Percentiles rank a stretch among this genome's conserved stretches.
Evolutionary conservation across 2,888 invertebrate genomes (phyloP).

Genomic region (Mimumesa dahlbomi): DNA sequence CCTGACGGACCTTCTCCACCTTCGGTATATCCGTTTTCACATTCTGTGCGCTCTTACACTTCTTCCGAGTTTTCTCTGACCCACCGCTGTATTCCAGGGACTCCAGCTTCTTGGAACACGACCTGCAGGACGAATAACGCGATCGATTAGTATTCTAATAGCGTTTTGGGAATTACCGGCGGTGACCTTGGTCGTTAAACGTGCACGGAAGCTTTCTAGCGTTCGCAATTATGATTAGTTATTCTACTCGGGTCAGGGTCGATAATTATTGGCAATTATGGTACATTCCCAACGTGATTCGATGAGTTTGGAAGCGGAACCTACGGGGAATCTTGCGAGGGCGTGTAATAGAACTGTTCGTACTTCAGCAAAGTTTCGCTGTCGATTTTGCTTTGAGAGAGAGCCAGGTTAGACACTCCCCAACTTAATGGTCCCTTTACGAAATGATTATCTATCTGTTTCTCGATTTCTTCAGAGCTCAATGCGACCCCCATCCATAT

Average conservation of each 20-base stretch:
- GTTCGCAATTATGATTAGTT: too few species aligned
- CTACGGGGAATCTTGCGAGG: too few species aligned
- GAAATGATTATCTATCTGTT: constrained; percentile 43
- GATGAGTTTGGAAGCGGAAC: too few species aligned
- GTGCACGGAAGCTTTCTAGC: too few species aligned
- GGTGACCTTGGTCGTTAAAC: too few species aligned
- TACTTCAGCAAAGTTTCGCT: constrained; percentile 84
- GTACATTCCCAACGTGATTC: too few species aligned
- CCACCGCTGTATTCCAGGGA: constrained; percentile 65
- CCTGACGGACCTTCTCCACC: constrained; percentile 1
- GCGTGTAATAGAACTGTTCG: too few species aligned
- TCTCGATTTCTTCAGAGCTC: constrained; percentile 76
- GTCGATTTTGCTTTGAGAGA: constrained; percentile 82
- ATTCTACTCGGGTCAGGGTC: too few species aligned
- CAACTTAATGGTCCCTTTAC: constrained; percentile 84
- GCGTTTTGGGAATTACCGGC: background rate
- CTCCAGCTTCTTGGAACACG: constrained; percentile 85
- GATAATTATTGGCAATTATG: too few species aligned
- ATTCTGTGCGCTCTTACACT: constrained; percentile 12
- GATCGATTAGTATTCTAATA: background rate
- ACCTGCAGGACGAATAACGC: constrained; percentile 79
- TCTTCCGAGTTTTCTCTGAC: constrained; percentile 53
- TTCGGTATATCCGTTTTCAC: too few species aligned
- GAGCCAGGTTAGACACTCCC: constrained; percentile 84
- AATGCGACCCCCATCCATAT: constrained; percentile 86